These are phyloP conservation scores for Rallus crepitans DNA, from an alignment of 2,797 vertebrate species.

Conservation along the genomic window DNA sequence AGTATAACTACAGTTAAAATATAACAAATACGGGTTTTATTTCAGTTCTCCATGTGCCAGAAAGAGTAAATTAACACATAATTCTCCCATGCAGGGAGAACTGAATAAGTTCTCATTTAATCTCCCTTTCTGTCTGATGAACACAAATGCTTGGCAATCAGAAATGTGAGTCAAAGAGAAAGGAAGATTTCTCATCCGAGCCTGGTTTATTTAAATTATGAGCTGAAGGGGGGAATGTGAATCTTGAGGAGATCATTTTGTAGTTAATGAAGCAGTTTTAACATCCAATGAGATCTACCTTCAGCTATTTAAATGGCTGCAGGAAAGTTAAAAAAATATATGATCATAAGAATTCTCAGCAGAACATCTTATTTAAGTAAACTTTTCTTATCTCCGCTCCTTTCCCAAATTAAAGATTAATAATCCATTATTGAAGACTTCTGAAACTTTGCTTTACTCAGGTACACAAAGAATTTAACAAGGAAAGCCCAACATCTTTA, in stretches of 20 bases:
- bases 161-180: conserved; percentile 16
- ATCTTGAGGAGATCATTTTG: conserved; percentile 37
- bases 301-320: background rate
- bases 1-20: background rate
- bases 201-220: conserved; percentile 36
- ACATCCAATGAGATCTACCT: background rate
- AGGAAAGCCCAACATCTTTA: background rate
- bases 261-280: conserved; percentile 46
- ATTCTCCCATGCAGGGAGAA: background rate
- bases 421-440: background rate
- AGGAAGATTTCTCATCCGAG: conserved; percentile 12
- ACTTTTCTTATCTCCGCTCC: background rate
- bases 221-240: background rate
- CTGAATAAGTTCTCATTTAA: background rate
- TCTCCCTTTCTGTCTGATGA: background rate
- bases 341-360: background rate
- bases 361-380: conserved; percentile 7
- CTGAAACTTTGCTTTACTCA: background rate
- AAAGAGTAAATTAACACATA: background rate
- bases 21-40: background rate
- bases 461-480: background rate
- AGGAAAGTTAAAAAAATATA: conserved; percentile 2
- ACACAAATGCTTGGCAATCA: conserved; percentile 5
- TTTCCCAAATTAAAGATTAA: background rate
- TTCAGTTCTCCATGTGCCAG: background rate